Evolutionary conservation across 2,888 invertebrate genomes (phyloP).

Genomic region (Tricholauxania praeusta): DNA sequence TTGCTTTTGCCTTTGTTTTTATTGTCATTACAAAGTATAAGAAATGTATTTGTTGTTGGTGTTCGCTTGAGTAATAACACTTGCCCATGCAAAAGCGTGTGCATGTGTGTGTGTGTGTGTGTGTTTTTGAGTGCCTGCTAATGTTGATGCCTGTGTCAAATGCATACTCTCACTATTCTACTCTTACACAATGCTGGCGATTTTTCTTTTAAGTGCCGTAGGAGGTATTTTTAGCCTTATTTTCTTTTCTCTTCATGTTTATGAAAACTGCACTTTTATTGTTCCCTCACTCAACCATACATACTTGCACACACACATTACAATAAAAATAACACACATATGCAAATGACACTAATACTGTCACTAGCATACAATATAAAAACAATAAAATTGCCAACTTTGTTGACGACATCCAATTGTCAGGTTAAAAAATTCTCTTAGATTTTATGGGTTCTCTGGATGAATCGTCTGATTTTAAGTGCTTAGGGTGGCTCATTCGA

Average conservation of each 20-base stretch:
- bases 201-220: neutral
- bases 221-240: constrained; percentile 10
- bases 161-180: neutral
- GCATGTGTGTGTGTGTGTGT: constrained; percentile 3
- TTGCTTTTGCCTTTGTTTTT: neutral
- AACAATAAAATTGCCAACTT: neutral
- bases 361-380: neutral
- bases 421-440: too few species aligned
- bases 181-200: neutral
- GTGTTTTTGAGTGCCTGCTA: neutral
- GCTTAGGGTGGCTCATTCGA: too few species aligned
- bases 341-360: constrained; percentile 13
- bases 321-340: neutral
- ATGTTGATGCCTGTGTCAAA: neutral
- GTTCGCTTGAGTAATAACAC: neutral
- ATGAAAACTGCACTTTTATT: constrained; percentile 12
- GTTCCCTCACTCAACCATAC: neutral
- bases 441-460: too few species aligned
- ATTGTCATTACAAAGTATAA: neutral
- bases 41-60: constrained; percentile 7
- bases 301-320: neutral
- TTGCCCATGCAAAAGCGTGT: neutral
- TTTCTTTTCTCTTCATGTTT: neutral
- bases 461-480: too few species aligned
- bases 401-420: too few species aligned